A percentile compares a stretch with the other conserved stretches of the same genome.
phyloP scores from a whole-genome alignment of 2,888 invertebrate genomes.

The Trimorus sp. region DNA sequence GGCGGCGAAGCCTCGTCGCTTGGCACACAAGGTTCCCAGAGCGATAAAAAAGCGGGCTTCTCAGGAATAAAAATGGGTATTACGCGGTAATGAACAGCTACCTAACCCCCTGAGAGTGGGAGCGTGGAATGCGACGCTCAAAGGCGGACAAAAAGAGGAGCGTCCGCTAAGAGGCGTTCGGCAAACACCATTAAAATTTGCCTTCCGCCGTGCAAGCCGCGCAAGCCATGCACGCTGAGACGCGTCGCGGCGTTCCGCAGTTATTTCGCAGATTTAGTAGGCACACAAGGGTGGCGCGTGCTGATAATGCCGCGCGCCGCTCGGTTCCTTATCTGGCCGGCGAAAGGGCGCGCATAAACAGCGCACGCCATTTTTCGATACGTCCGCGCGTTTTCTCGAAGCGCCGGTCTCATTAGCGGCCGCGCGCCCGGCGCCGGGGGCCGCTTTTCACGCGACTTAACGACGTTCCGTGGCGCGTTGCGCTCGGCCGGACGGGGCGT shows the following conservation, averaged over 20 bases:
- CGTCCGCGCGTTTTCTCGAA: slow-evolving; percentile 41
- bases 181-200: slow-evolving; percentile 74
- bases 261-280: slow-evolving; percentile 79
- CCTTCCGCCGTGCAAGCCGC: slow-evolving; percentile 53
- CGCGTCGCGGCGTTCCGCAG: slow-evolving; percentile 68
- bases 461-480: slow-evolving; percentile 14
- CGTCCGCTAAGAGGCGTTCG: slow-evolving; percentile 61
- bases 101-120: slow-evolving; percentile 23
- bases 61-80: slow-evolving; percentile 11
- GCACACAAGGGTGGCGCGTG: slow-evolving; percentile 79
- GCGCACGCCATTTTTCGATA: slow-evolving; percentile 51
- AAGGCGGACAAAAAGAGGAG: slow-evolving; percentile 31
- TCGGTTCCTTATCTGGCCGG: slow-evolving; percentile 54
- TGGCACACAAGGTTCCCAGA: not conserved
- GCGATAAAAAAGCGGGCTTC: not conserved
- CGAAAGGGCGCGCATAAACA: slow-evolving; percentile 55
- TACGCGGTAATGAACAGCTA: slow-evolving; percentile 27
- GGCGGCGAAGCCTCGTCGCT: too few species aligned
- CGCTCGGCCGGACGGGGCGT: not conserved
- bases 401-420: slow-evolving; percentile 32
- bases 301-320: slow-evolving; percentile 78
- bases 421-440: slow-evolving; percentile 11
- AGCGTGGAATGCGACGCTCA: slow-evolving; percentile 30
- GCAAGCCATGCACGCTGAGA: slow-evolving; percentile 31
- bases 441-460: slow-evolving; percentile 45